Percentiles rank a stretch among this genome's conserved stretches.
Conservation (phyloP, 2,113 vertebrate genomes). For the Nycticryphes semicollaris region DNA sequence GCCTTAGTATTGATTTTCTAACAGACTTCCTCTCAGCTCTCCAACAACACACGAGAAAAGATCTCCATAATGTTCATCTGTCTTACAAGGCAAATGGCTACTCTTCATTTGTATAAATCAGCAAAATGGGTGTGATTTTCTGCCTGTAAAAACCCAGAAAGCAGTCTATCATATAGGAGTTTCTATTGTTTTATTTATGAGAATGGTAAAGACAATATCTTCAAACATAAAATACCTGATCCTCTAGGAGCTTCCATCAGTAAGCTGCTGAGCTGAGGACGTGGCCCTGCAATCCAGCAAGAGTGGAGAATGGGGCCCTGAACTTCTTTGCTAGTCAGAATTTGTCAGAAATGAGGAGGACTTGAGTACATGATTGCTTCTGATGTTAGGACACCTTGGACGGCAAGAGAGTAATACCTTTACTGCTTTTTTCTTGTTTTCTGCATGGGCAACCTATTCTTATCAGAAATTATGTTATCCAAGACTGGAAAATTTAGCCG, state of each 20-base stretch:
- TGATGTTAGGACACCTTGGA: background rate
- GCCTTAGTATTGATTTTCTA: background rate
- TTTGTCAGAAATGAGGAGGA: background rate
- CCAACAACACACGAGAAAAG: background rate
- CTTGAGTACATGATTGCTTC: background rate
- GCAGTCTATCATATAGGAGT: background rate
- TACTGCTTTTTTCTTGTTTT: background rate
- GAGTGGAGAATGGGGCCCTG: background rate
- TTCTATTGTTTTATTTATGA: slow-evolving; percentile 6
- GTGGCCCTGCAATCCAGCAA: background rate
- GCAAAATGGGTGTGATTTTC: background rate
- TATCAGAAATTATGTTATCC: background rate
- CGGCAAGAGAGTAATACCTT: background rate
- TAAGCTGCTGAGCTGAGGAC: background rate
- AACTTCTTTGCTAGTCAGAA: background rate
- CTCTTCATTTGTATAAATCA: slow-evolving; percentile 20
- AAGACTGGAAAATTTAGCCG: background rate
- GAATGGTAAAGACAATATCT: background rate
- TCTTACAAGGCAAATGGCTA: background rate
- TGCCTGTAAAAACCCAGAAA: background rate
- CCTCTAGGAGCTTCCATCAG: background rate
- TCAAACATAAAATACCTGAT: background rate
- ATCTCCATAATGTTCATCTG: background rate
- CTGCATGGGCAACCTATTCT: background rate
- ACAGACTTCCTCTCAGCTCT: background rate